Base-by-base conservation (phyloP, 1,140 invertebrate species). In the Zaprionus taronus region DNA sequence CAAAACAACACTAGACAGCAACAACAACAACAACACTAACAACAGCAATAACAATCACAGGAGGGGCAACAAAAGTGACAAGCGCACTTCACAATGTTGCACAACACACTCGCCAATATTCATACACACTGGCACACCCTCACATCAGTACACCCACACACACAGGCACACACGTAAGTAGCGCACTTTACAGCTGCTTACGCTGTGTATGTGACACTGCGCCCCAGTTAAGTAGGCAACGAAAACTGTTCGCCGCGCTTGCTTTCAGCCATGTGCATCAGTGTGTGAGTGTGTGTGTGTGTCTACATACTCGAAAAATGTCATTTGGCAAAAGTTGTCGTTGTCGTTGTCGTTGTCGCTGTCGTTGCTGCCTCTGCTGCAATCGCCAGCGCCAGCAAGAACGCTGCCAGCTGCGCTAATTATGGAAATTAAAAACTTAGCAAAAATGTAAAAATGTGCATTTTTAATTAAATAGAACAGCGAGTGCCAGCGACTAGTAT, bases 371-470 rank as follows among this genome's bases (percentile, higher is more conserved):
- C 20, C 20, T 20, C 14, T 81, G 58, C 41, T 62, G 68, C 53
- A 68, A 66, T 61, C 72, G 53, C 55, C 74, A 74, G 34, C 69
- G 77, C 55, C 56, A 65, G 47, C 62, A 66, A 66, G 69, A 79
- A 44, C 73, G 71, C 53, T 79, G 85, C 47, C 68, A 89, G 73
- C 85, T 47, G n/a, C 47, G 79, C 85, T 89, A 89, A 89, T 89
- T 89, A 89, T 89, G 85, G 82, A 89, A 89, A 89, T 89, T 89
- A 89, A 89, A 89, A 89, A 89, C 85, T 89, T 90, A 75, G 85
- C 70, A 36, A 84, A 90, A 79, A 81, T 85, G 79, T 89, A 90
- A 90, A 89, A 90, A 91, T 86, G 79, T 85, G 85, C 70, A 80
- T 81, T 90, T 89, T 82, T 89, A 89, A 89, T 89, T 90, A 89